A percentile compares a stretch with the other conserved stretches of the same genome.
Conservation (phyloP, 2,113 vertebrate genomes). For the Anseranas semipalmata region DNA sequence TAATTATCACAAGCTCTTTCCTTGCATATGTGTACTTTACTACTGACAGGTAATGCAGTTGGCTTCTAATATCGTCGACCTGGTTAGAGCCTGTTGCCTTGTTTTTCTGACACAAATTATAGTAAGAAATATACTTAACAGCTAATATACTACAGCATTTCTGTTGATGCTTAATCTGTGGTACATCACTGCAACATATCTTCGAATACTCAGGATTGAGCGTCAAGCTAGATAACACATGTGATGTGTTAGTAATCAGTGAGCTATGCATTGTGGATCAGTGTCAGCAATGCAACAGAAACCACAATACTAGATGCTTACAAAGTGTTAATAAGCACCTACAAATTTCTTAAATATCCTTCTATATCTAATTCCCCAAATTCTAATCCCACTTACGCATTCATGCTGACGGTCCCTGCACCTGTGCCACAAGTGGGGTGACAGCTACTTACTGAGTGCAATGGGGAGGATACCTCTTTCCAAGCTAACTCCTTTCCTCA, state of each 20-base stretch:
- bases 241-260: background rate
- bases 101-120: background rate
- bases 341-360: background rate
- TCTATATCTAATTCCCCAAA: background rate
- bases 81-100: background rate
- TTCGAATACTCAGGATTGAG: background rate
- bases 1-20: background rate
- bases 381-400: fast-evolving
- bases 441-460: fast-evolving
- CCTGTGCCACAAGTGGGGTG: background rate
- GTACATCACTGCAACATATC: background rate
- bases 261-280: background rate
- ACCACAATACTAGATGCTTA: background rate
- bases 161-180: background rate
- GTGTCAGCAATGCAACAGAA: background rate
- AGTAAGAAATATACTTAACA: background rate
- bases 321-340: background rate
- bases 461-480: background rate
- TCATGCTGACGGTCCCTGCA: background rate
- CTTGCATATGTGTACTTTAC: background rate
- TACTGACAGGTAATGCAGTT: background rate
- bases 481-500: background rate
- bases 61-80: background rate
- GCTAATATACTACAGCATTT: background rate
- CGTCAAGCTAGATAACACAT: background rate